Evolutionary conservation across 2,888 invertebrate species (phyloP), one percentile per base, ranked within the genome.

Genomic region (Unio pictorum): DNA sequence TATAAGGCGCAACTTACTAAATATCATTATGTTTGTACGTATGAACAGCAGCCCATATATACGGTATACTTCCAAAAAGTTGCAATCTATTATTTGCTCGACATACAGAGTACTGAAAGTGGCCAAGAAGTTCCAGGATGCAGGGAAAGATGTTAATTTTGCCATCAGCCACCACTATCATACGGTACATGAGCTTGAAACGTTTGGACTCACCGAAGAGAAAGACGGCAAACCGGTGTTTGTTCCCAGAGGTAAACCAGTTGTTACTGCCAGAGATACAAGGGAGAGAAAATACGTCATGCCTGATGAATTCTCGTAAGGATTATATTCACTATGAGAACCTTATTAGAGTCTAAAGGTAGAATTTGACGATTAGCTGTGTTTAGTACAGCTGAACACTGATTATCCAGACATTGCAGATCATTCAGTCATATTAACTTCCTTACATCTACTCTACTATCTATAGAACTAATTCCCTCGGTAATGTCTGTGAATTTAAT

Each of bases 111-210:
- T 98, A 66, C 93, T 98, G 84, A 98, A 98, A 92, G 94, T 95
- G 20, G 95, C 95, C 73, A 93, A 95, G 88, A 93, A 94, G 76
- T 92, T 93, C 88, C 89, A 92, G 63, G 92, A 92, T 54, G 86
- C 76, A 28, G 89, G 86, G 6, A 81, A 84, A 66, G 92, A 93
- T 62, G 93, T 95, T 58, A 94, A 92, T 80, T 99, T 98, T 91
- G 98, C 98, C 1, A 92, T 99, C 80, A 95, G 97, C 90, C 94
- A 95, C 89, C 96, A 95, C 90, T 23, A 23, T 23, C 96, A 96
- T 85, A 97, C 98, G 83, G 94, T 95, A 72, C 94, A 96, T 83
- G 99, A 99, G 90, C 91, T 99, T 81, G 95, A 95, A 84, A 98
- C 98, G 90, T 97, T 94, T 90, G 99, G 99, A 70, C 93, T 98